phyloP scores from a whole-genome alignment of 2,113 vertebrate genomes.

The Syngnathus floridae region DNA sequence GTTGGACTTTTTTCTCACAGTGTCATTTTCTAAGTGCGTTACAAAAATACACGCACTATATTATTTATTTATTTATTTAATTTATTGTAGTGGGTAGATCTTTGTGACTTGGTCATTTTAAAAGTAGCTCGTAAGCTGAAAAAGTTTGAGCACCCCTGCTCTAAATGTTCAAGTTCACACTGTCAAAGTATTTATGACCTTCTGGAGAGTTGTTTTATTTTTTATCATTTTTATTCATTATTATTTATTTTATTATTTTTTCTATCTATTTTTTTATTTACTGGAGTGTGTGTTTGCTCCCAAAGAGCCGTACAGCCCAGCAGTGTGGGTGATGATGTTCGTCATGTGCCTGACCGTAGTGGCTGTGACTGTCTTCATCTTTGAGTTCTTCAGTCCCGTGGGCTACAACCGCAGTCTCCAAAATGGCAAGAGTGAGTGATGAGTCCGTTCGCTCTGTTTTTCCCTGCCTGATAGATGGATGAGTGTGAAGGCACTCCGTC shows the following conservation, averaged over 20 bases:
- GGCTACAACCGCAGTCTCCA: constrained; percentile 82
- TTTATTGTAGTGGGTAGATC: too few species aligned
- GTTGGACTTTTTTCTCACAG: too few species aligned
- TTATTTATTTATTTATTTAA: too few species aligned
- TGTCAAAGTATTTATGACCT: too few species aligned
- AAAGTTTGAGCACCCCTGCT: too few species aligned
- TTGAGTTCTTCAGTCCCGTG: constrained; percentile 87
- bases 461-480: constrained; percentile 23
- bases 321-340: constrained; percentile 97
- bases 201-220: neutral
- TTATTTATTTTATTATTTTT: too few species aligned
- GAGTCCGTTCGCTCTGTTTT: constrained; percentile 21
- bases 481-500: constrained; percentile 14
- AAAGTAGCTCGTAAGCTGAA: too few species aligned
- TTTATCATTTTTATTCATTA: too few species aligned
- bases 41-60: too few species aligned
- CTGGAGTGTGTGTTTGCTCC: constrained; percentile 2
- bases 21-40: too few species aligned
- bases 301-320: constrained; percentile 89
- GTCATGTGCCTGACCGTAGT: constrained; percentile 96
- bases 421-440: constrained; percentile 82
- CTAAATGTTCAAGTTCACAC: too few species aligned
- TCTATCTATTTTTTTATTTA: neutral
- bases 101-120: too few species aligned
- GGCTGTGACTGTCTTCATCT: constrained; percentile 92